Conservation (phyloP, 1,140 invertebrate genomes). For the Prorops nasuta region DNA sequence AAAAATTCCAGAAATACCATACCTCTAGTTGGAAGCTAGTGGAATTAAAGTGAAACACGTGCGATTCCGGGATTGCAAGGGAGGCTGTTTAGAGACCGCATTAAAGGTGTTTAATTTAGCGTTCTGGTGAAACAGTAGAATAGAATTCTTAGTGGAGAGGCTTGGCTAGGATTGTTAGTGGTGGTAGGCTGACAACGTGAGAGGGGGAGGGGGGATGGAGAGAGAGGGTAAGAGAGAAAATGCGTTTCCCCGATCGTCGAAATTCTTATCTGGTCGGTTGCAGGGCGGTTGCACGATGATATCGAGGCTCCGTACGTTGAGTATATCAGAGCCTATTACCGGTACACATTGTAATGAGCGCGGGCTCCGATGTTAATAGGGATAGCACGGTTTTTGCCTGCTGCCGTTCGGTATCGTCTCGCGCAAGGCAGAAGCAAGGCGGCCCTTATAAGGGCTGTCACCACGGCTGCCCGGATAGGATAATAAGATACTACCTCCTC, state of each 20-base stretch:
- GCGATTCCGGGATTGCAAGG: too few species aligned
- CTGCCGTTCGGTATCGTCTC: constrained; percentile 2
- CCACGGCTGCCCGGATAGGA: constrained; percentile 40
- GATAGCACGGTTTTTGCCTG: constrained; percentile 24
- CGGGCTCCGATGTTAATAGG: constrained; percentile 35
- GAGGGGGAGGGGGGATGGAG: too few species aligned
- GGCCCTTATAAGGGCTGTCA: constrained; percentile 47
- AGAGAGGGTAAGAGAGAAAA: too few species aligned
- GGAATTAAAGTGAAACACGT: too few species aligned
- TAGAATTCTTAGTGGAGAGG: too few species aligned
- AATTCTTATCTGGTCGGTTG: constrained; percentile 1
- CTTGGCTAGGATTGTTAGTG: too few species aligned
- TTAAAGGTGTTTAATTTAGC: too few species aligned
- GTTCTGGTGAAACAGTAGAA: too few species aligned
- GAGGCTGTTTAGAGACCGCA: too few species aligned
- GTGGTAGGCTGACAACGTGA: too few species aligned
- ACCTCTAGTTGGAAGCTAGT: constrained; percentile 6
- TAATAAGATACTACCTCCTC: constrained; percentile 45
- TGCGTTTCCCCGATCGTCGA: neutral
- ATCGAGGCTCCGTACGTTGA: constrained; percentile 25
- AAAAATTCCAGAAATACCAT: constrained; percentile 13
- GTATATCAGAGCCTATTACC: constrained; percentile 26
- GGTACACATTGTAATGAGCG: constrained; percentile 32
- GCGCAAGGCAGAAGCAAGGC: constrained; percentile 20
- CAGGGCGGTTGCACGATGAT: constrained; percentile 20